Evolutionary conservation across 30 jellyfish, hydroid and myxozoan species (phyloP).

Genomic region (Mastigias papua): DNA sequence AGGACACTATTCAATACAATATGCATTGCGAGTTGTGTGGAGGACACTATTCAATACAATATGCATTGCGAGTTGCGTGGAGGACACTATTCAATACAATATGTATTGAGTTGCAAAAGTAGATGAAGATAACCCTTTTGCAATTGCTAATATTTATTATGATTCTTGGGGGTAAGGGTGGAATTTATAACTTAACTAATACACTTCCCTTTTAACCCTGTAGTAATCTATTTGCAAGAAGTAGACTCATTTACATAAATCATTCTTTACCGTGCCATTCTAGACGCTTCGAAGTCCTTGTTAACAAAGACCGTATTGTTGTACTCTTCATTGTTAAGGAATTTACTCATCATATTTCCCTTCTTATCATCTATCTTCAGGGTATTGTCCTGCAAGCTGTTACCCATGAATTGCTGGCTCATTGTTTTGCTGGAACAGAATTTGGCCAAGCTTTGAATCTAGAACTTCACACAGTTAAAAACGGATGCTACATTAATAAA

Average conservation of each 20-base stretch:
- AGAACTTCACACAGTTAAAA: neutral
- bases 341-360: neutral
- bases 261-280: neutral
- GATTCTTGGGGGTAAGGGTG: neutral
- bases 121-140: too few relatives aligned
- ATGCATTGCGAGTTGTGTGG: too few relatives aligned
- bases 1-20: too few relatives aligned
- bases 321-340: neutral
- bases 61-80: too few relatives aligned
- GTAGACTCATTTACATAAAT: too few relatives aligned
- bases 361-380: neutral
- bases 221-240: too few relatives aligned
- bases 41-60: too few relatives aligned
- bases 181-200: neutral
- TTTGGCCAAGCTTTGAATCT: conserved; percentile 1
- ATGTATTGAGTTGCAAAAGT: too few relatives aligned
- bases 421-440: conserved; percentile 3
- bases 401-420: neutral
- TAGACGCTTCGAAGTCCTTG: neutral
- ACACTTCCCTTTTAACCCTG: too few relatives aligned
- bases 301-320: neutral
- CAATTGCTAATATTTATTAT: too few relatives aligned
- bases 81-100: too few relatives aligned
- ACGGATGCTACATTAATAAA: neutral
- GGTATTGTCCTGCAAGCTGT: neutral